Percentiles rank a stretch among this genome's conserved stretches.
These are phyloP conservation scores for Camponotus pennsylvanicus DNA, from an alignment of 1,140 invertebrate genomes.

Conservation along the genomic window DNA sequence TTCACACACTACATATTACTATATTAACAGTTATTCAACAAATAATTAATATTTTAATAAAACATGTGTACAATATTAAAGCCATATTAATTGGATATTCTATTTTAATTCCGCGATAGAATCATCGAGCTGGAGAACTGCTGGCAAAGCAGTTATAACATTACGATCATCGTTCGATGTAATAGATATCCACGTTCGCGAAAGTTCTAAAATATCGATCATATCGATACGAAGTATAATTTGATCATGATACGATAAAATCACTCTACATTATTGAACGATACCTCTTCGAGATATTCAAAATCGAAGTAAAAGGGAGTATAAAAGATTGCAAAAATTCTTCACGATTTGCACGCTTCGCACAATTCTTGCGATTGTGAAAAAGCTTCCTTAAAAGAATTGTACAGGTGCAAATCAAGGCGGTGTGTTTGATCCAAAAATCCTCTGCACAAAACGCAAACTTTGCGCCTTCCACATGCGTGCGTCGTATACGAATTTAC, in stretches of 20 bases:
- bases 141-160: constrained; percentile 10
- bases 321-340: neutral
- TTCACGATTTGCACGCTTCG: neutral
- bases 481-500: constrained; percentile 56
- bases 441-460: neutral
- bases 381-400: neutral
- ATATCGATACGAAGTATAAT: constrained; percentile 39
- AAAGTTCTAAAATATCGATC: neutral
- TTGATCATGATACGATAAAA: constrained; percentile 15
- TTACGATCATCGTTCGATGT: constrained; percentile 2
- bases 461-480: neutral
- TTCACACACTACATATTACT: no score
- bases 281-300: neutral
- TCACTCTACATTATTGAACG: neutral
- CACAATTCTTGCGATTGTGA: neutral
- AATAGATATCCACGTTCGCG: neutral
- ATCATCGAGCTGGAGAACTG: constrained; percentile 50
- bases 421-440: constrained; percentile 13
- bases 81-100: constrained; percentile 20
- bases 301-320: neutral
- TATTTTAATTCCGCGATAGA: constrained; percentile 1
- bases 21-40: neutral
- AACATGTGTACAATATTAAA: neutral
- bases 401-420: neutral
- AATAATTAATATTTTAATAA: neutral